Conservation (phyloP, 2,888 invertebrate species). For the Drosophila colorata region DNA sequence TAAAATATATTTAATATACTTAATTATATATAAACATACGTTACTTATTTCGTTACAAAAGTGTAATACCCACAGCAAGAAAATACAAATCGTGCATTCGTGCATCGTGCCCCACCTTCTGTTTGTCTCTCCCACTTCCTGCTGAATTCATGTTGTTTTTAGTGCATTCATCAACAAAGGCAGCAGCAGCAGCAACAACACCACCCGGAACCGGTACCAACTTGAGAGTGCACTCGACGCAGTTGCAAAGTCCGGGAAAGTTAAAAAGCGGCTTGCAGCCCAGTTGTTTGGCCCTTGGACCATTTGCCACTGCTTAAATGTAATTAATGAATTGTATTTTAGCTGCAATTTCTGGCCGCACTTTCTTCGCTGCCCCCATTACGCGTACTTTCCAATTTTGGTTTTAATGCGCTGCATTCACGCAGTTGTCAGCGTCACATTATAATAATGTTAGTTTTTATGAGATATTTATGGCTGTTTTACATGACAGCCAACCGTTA, state of each 20-base stretch:
- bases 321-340: constrained; percentile 65
- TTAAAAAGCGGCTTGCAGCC: background rate
- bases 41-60: background rate
- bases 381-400: constrained; percentile 19
- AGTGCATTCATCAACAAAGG: background rate
- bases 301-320: constrained; percentile 37
- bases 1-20: too few species aligned
- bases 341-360: constrained; percentile 6
- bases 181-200: background rate
- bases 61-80: background rate
- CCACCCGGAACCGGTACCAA: constrained; percentile 19
- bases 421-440: constrained; percentile 37
- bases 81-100: too few species aligned
- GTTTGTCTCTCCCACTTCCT: background rate
- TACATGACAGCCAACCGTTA: constrained; percentile 58
- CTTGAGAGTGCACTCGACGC: constrained; percentile 10
- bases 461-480: constrained; percentile 65
- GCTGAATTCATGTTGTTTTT: background rate
- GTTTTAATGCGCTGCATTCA: constrained; percentile 57
- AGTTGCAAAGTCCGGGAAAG: background rate
- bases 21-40: too few species aligned
- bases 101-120: too few species aligned
- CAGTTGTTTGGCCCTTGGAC: background rate
- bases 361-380: background rate
- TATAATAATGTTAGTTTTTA: constrained; percentile 39